Percentiles rank a stretch among this genome's conserved stretches.
Conservation (phyloP, 2,797 vertebrate species). For the Parauchenoglanis ngamensis region DNA sequence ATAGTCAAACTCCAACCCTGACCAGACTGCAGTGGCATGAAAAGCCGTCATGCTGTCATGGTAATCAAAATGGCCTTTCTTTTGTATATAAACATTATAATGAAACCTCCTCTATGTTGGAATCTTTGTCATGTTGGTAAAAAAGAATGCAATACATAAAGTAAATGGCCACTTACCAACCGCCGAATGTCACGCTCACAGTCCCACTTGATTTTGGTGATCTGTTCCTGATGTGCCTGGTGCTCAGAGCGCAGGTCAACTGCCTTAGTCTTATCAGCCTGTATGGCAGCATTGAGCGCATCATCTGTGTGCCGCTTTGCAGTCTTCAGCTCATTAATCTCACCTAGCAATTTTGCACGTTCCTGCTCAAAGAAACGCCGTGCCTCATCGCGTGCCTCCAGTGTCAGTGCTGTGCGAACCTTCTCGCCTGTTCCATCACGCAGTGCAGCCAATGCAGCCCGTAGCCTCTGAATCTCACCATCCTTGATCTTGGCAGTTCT, state of each 20-base stretch:
- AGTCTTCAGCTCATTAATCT: constrained; percentile 89
- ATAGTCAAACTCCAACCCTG: background rate
- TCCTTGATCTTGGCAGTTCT: constrained; percentile 94
- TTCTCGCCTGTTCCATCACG: constrained; percentile 95
- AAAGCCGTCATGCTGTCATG: background rate
- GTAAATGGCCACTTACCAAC: constrained; percentile 79
- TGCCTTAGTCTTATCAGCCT: constrained; percentile 96
- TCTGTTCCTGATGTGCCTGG: constrained; percentile 96
- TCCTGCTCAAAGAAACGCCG: constrained; percentile 95
- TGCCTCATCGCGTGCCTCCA: constrained; percentile 96
- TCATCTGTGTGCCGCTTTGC: constrained; percentile 95
- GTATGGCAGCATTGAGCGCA: constrained; percentile 94
- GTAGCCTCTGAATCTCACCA: constrained; percentile 92
- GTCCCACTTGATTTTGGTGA: constrained; percentile 99
- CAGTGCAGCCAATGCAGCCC: constrained; percentile 85
- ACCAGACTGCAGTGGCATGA: background rate
- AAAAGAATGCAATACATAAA: background rate
- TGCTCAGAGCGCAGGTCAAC: constrained; percentile 95
- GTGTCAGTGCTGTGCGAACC: constrained; percentile 88
- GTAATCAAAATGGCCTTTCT: background rate
- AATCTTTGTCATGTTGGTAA: background rate
- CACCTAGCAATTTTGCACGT: constrained; percentile 93
- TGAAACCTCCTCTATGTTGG: background rate
- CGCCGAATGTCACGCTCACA: constrained; percentile 92
- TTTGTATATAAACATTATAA: background rate